Base-by-base conservation (phyloP, 2,888 invertebrate species). In the Catocala fraxini region DNA sequence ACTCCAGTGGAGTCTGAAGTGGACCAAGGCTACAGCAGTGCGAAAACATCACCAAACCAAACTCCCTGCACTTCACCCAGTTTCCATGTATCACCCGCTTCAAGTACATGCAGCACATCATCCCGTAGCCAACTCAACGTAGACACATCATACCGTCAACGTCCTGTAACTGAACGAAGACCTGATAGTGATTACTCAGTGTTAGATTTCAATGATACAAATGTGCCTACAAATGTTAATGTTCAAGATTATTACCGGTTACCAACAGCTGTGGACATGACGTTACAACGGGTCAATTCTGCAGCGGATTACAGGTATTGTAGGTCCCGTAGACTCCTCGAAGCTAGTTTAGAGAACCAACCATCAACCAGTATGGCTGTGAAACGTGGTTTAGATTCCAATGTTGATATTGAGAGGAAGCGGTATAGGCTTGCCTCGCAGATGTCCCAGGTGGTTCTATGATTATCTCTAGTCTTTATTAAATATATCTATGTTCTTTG, bases 1-100 rank as follows among this genome's bases (percentile, higher is more conserved):
- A 73, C 79, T 0, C 75, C 75, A 0, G 72, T 69, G 0, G 91
- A 91, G 12, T 77, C 85, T 0, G 91, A 93, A 51, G 74, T 85
- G 0, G 93, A 93, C 59, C 92, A 92, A 66, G 93, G 93, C 0
- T 93, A 93, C 70, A 83, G 91, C 73, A 93, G 92, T 56, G 91
- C 93, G 0, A 76, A 86, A 25, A 92, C 90, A 0, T 89, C 93
- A 0, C 93, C 93, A 0, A 88, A 86, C 68, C 78, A 86, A 25
- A 93, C 93, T 0, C 93, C 92, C 0, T 79, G 81, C 41, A 81
- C 91, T 0, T 91, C 93, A 0, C 92, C 92, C 0, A 80, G 67
- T n/a, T 83, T 80, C 68, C 87, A 86, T 43, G 79, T 83, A 0
- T 89, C 90, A 0, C 87, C 90, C 0, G 86, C 86, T 0, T 85